Percentiles rank a stretch among this genome's conserved stretches.
These are phyloP conservation scores for Lampris megalopsis DNA, from an alignment of 2,113 vertebrate species.

Conservation along the genomic window DNA sequence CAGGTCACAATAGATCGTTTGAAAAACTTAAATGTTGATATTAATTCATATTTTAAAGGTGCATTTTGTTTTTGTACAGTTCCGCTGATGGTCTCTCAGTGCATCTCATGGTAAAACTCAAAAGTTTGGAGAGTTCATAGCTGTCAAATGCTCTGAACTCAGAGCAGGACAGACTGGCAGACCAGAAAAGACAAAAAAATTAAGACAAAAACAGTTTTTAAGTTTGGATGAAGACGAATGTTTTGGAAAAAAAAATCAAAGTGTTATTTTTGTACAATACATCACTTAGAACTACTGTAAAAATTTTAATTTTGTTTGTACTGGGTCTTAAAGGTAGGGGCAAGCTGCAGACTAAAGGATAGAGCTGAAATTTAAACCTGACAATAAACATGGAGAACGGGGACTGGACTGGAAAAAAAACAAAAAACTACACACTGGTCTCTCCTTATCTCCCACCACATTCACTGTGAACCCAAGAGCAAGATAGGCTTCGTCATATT, in stretches of 20 bases:
- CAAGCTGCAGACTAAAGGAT: slow-evolving; percentile 67
- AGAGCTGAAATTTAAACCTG: slow-evolving; percentile 92
- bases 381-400: slow-evolving; percentile 97
- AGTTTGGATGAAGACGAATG: slow-evolving; percentile 87
- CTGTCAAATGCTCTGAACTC: too few species aligned
- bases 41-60: slow-evolving; percentile 18
- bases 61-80: slow-evolving; percentile 26
- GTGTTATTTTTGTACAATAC: slow-evolving; percentile 99
- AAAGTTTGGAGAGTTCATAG: too few species aligned
- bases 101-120: too few species aligned
- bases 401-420: slow-evolving; percentile 72
- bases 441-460: too few species aligned
- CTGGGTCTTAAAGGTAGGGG: slow-evolving; percentile 92
- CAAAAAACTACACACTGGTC: too few species aligned
- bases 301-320: slow-evolving; percentile 91
- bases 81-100: slow-evolving; percentile 31
- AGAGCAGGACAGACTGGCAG: slow-evolving; percentile 7
- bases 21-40: slow-evolving; percentile 21
- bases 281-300: slow-evolving; percentile 92
- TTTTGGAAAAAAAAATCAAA: slow-evolving; percentile 90
- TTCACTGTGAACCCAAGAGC: too few species aligned
- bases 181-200: slow-evolving; percentile 75
- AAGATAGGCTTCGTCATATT: too few species aligned
- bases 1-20: slow-evolving; percentile 38
- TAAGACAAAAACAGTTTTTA: slow-evolving; percentile 77